phyloP scores from a whole-genome alignment of 2,888 invertebrate species.

The Molorchus minor region DNA sequence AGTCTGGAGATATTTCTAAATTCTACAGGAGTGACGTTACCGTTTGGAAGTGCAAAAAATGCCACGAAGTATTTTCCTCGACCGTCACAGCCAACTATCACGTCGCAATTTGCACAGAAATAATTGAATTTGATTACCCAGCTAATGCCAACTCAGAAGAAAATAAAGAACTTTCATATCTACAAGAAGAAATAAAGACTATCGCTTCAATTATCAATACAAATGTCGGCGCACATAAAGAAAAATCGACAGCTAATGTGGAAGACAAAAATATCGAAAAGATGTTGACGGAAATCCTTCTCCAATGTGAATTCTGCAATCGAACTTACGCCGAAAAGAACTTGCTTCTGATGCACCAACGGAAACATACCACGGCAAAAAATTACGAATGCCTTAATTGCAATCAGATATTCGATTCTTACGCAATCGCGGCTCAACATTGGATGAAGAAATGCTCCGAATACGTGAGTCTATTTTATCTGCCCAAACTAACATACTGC shows the following conservation, averaged over 20 bases:
- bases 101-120: slow-evolving; percentile 49
- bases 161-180: slow-evolving; percentile 24
- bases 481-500: slow-evolving; percentile 62
- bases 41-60: slow-evolving; percentile 61
- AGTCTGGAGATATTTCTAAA: slow-evolving; percentile 60
- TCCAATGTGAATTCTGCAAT: slow-evolving; percentile 72
- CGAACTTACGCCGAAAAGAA: slow-evolving; percentile 66
- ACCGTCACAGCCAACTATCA: slow-evolving; percentile 54
- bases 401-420: slow-evolving; percentile 63
- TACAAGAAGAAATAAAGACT: slow-evolving; percentile 25
- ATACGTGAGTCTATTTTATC: slow-evolving; percentile 62
- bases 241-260: slow-evolving; percentile 8
- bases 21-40: slow-evolving; percentile 62
- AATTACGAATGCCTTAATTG: slow-evolving; percentile 64
- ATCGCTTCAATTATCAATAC: slow-evolving; percentile 8
- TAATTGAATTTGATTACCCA: slow-evolving; percentile 22
- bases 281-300: slow-evolving; percentile 61
- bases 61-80: slow-evolving; percentile 61
- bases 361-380: slow-evolving; percentile 61
- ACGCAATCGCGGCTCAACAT: slow-evolving; percentile 66
- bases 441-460: slow-evolving; percentile 65
- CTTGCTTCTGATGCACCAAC: slow-evolving; percentile 62
- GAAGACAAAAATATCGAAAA: slow-evolving; percentile 52
- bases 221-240: slow-evolving; percentile 21
- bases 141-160: slow-evolving; percentile 7